Base-by-base conservation (phyloP, 1,140 invertebrate genomes). In the Achroia grisella region DNA sequence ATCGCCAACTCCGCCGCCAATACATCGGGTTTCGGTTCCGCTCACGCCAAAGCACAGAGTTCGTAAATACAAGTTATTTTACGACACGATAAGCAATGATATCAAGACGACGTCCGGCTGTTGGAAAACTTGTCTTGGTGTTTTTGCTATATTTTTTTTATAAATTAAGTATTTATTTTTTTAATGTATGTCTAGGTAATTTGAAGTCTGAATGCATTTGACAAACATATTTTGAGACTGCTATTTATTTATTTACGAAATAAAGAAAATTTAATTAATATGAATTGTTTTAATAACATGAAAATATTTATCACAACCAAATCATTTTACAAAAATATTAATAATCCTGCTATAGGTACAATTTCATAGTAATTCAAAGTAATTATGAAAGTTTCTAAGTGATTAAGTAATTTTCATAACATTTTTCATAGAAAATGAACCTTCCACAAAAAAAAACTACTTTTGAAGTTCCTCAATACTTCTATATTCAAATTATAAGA, bases 111-210 rank as follows among this genome's bases (percentile, higher is more conserved):
- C 78, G 58, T 53, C 42, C 49, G 41, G 13, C 34, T 6, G 27
- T 31, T 12, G 34, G 39, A 49, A 52, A 57, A 75, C 75, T 82
- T 82, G 69, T 82, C 78, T 79, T 79, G 63, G 52, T 75, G 71
- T 76, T 60, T 63, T 80, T 80, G 76, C 71, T 36, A 28, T 44
- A 48, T 44, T 35, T 47, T 61, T 30, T 48, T 61, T 62, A 69
- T 23, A 23, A 6, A 23, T 23, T 23, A 23, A 23, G 17, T 23
- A 23, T 62, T 69, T 58, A 68, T 66, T 69, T 65, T 68, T 57
- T 58, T 39, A 23, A 3, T 23, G 17, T 3, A 23, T 23, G 17
- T 23, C 17, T 39, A 65, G 35, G 41, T 60, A 52, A 63, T 59
- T 59, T 27, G 8, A 33, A 39, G 44, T 39, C 28, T 40, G 37